Percentiles rank a stretch among this genome's conserved stretches.
phyloP scores from a whole-genome alignment of 2,888 invertebrate genomes.

The Cantharis rustica region DNA sequence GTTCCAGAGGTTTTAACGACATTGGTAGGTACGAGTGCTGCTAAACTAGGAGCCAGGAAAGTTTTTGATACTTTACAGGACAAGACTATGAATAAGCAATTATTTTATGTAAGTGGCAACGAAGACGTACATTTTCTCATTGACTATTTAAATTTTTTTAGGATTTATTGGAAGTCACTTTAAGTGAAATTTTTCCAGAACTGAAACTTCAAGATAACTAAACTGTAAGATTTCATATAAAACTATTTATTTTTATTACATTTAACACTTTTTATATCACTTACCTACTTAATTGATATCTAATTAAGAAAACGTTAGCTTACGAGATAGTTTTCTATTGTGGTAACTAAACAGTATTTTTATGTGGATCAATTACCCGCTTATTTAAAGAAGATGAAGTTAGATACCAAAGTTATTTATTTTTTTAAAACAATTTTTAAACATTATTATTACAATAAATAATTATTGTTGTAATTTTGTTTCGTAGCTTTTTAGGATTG shows the following conservation, averaged over 20 bases:
- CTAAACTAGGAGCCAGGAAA: conserved; percentile 81
- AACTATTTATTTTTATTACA: conserved; percentile 14
- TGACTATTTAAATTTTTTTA: conserved; percentile 49
- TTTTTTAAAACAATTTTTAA: not conserved
- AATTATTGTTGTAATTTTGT: not conserved
- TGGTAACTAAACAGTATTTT: not conserved
- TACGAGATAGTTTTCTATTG: not conserved
- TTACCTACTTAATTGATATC: not conserved
- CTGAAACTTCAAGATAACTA: conserved; percentile 57
- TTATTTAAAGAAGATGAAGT: not conserved
- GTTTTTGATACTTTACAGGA: conserved; percentile 87
- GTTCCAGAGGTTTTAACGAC: conserved; percentile 81
- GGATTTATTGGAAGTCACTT: conserved; percentile 71
- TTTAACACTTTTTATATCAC: not conserved
- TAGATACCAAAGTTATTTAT: not conserved
- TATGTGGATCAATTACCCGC: not conserved
- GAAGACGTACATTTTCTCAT: conserved; percentile 1
- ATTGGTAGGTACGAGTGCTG: conserved; percentile 83
- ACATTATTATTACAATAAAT: not conserved
- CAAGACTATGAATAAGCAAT: conserved; percentile 83
- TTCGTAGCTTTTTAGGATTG: not conserved
- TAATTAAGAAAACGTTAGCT: not conserved
- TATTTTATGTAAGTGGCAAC: conserved; percentile 79
- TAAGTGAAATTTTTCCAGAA: conserved; percentile 73
- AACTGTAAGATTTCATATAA: conserved; percentile 8